phyloP scores from a whole-genome alignment of 2,797 vertebrate genomes.

The Hipposideros larvatus region DNA sequence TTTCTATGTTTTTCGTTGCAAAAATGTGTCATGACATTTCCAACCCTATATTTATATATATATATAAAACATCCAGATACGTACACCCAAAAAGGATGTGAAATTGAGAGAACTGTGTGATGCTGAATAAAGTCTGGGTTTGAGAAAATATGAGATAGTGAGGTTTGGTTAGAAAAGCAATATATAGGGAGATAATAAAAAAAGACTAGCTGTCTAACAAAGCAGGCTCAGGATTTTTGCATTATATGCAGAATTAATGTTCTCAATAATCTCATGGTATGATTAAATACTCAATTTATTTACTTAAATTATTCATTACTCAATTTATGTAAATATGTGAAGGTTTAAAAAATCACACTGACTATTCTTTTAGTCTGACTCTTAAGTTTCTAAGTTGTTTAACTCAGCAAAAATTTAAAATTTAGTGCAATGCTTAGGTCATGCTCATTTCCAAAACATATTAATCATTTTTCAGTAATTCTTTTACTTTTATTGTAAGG shows the following conservation, averaged over 20 bases:
- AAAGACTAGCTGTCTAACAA: neutral
- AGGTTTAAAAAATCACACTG: neutral
- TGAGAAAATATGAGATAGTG: neutral
- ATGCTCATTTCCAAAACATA: conserved; percentile 11
- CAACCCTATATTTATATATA: neutral
- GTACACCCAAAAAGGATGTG: neutral
- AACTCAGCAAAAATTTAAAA: neutral
- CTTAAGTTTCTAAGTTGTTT: neutral
- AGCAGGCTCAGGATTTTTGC: neutral
- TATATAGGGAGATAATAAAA: neutral
- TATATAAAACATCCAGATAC: neutral
- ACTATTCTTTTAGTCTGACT: neutral
- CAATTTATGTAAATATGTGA: neutral
- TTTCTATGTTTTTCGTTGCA: no score
- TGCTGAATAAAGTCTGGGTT: neutral
- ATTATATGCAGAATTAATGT: neutral
- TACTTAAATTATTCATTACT: neutral
- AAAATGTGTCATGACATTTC: no score
- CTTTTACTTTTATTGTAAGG: neutral
- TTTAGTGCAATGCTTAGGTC: neutral
- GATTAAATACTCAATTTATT: neutral
- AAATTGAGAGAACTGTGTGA: neutral
- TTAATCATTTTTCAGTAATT: neutral
- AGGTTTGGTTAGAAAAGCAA: neutral
- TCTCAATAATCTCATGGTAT: neutral